Conservation (phyloP, 53 echinoderm and acorn worm genomes). For the Temnopleurus reevesii region DNA sequence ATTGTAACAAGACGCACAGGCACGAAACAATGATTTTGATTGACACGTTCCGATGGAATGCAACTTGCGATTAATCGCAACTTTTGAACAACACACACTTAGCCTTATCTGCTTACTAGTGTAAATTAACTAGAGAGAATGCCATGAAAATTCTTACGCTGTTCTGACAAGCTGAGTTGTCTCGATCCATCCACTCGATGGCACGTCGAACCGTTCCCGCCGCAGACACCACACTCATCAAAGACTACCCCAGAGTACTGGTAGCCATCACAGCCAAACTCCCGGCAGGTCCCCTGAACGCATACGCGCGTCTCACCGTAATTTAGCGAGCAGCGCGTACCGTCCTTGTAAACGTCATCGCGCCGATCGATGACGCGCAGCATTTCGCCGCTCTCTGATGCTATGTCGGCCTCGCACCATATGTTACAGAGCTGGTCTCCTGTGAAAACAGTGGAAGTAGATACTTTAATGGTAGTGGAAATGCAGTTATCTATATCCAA, state of each 20-base stretch:
- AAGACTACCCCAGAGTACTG: slow-evolving; percentile 57
- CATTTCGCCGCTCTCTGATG: neutral
- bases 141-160: slow-evolving; percentile 70
- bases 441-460: neutral
- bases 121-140: too few relatives aligned
- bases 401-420: slow-evolving; percentile 40
- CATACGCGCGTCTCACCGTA: neutral
- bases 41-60: too few relatives aligned
- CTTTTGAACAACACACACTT: too few relatives aligned
- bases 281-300: slow-evolving; percentile 53
- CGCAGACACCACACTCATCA: slow-evolving; percentile 78
- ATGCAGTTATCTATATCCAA: too few relatives aligned
- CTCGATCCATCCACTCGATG: slow-evolving; percentile 44
- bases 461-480: too few relatives aligned
- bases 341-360: neutral
- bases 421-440: slow-evolving; percentile 44
- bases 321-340: slow-evolving; percentile 40
- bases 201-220: slow-evolving; percentile 69
- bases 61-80: too few relatives aligned
- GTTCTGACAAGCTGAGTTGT: slow-evolving; percentile 63
- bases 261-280: slow-evolving; percentile 78
- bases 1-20: too few relatives aligned
- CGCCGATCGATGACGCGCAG: neutral
- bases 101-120: too few relatives aligned
- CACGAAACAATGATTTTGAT: too few relatives aligned